phyloP scores from a whole-genome alignment of 2,888 invertebrate species.

The Cabera pusaria region DNA sequence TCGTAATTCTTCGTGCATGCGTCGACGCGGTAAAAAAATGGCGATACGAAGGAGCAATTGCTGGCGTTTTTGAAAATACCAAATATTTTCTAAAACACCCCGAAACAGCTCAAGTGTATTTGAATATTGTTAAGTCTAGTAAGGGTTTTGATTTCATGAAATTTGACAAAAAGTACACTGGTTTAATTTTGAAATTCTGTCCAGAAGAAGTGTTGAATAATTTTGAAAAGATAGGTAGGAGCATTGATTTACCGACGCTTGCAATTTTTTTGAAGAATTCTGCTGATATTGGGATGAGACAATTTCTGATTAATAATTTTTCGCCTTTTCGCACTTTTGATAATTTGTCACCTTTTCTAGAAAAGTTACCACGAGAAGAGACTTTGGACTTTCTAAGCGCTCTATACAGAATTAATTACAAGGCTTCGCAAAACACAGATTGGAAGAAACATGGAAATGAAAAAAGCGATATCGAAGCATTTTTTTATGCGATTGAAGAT shows the following conservation, averaged over 20 bases:
- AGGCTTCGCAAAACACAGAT: background rate
- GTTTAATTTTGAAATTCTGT: constrained; percentile 50
- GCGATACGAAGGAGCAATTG: no score
- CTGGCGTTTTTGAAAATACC: background rate
- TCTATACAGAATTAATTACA: constrained; percentile 1
- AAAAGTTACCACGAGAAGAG: constrained; percentile 4
- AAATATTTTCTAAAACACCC: constrained; percentile 34
- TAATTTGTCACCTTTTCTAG: constrained; percentile 21
- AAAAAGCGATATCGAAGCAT: constrained; percentile 32
- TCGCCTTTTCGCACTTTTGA: no score
- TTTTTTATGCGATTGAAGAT: constrained; percentile 26
- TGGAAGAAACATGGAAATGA: constrained; percentile 27
- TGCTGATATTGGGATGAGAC: no score
- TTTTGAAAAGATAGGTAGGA: constrained; percentile 41
- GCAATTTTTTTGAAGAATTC: no score
- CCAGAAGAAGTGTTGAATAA: constrained; percentile 45
- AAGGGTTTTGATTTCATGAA: no score
- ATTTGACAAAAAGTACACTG: constrained; percentile 49
- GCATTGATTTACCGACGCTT: constrained; percentile 53
- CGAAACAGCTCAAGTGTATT: constrained; percentile 34
- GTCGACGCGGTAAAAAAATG: no score
- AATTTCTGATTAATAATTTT: no score
- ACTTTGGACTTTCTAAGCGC: constrained; percentile 1
- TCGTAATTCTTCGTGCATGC: no score
- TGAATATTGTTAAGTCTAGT: constrained; percentile 41